phyloP scores from a whole-genome alignment of 2,797 vertebrate genomes.

The Malacoraja senta region DNA sequence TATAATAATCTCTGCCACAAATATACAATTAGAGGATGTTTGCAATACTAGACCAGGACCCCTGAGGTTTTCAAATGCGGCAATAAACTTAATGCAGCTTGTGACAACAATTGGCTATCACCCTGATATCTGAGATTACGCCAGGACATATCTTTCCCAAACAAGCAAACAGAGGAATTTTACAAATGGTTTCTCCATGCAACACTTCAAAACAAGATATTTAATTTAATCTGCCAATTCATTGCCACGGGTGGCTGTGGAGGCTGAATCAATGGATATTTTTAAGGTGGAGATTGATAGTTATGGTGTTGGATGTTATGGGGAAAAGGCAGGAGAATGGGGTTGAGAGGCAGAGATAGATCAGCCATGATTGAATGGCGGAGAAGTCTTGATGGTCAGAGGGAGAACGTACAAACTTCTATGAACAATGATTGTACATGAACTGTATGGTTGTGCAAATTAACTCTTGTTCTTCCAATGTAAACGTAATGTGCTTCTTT shows the following conservation, averaged over 20 bases:
- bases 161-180: constrained; percentile 21
- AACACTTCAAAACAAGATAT: neutral
- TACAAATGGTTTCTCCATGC: neutral
- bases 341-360: too few relatives aligned
- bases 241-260: too few relatives aligned
- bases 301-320: too few relatives aligned
- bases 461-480: neutral
- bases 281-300: too few relatives aligned
- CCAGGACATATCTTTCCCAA: neutral
- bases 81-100: neutral
- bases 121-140: neutral
- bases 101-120: constrained; percentile 10
- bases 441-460: neutral
- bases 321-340: too few relatives aligned
- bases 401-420: neutral
- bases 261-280: too few relatives aligned
- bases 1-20: neutral
- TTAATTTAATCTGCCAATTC: too few relatives aligned
- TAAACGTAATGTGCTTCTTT: neutral
- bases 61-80: constrained; percentile 11
- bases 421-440: neutral
- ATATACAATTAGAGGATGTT: neutral
- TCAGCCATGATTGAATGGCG: too few relatives aligned
- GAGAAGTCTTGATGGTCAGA: too few relatives aligned
- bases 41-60: neutral